phyloP scores from a whole-genome alignment of 2,888 invertebrate species.

The Erebia epiphron region DNA sequence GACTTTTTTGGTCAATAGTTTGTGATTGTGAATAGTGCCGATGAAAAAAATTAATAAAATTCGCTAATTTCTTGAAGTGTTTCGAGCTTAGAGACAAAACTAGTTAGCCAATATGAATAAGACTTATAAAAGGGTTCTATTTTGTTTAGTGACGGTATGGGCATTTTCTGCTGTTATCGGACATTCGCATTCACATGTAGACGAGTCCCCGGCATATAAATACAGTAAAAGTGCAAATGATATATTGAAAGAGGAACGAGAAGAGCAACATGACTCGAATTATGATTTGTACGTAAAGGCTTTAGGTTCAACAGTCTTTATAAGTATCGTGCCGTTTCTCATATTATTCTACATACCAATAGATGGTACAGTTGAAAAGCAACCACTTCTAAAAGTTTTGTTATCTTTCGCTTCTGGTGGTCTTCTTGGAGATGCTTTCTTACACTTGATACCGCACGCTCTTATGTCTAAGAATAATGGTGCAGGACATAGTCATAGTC shows the following conservation, averaged over 20 bases:
- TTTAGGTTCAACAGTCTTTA: conserved; percentile 94
- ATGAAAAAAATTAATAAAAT: not conserved
- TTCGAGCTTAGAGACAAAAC: not conserved
- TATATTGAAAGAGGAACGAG: conserved; percentile 75
- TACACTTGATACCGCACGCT: conserved; percentile 99
- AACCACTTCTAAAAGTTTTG: conserved; percentile 94
- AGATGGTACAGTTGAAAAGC: conserved; percentile 91
- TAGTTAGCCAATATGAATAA: conserved; percentile 35
- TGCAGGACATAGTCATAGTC: conserved; percentile 78
- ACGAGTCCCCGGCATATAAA: conserved; percentile 90
- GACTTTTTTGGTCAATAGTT: no score
- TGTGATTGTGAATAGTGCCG: no score
- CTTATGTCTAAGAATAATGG: conserved; percentile 64
- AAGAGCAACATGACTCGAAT: conserved; percentile 54
- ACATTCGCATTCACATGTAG: conserved; percentile 72
- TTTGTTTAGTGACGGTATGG: conserved; percentile 40
- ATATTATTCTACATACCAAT: conserved; percentile 96
- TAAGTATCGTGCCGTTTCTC: conserved; percentile 97
- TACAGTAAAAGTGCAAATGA: conserved; percentile 88
- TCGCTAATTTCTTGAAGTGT: not conserved
- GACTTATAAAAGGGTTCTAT: conserved; percentile 35
- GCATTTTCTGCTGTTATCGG: conserved; percentile 50
- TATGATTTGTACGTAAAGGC: conserved; percentile 89
- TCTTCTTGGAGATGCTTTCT: conserved; percentile 98
- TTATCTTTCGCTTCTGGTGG: conserved; percentile 97